Percentiles rank a stretch among this genome's conserved stretches.
phyloP scores from a whole-genome alignment of 1,140 invertebrate genomes.

The Wiebesia pumilae region DNA sequence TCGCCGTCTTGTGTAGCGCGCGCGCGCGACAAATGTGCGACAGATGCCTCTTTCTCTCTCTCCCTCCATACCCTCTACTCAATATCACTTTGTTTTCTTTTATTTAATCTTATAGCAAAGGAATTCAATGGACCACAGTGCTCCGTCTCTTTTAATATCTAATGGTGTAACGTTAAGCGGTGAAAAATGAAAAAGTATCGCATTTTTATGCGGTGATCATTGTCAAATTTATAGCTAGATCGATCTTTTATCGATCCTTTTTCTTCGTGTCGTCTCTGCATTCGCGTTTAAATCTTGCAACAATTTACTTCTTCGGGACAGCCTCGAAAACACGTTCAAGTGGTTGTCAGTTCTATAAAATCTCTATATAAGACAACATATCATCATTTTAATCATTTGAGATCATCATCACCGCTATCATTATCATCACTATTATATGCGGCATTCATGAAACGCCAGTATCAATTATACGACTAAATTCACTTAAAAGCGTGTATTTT shows the following conservation, averaged over 20 bases:
- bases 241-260: too few relatives aligned
- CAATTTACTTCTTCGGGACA: too few relatives aligned
- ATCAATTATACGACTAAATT: too few relatives aligned
- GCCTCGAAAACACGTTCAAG: too few relatives aligned
- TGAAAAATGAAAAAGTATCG: not conserved
- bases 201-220: not conserved
- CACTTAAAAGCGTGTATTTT: too few relatives aligned
- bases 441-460: too few relatives aligned
- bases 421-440: too few relatives aligned
- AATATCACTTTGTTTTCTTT: conserved; percentile 46
- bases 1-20: conserved; percentile 4
- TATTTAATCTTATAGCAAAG: conserved; percentile 21
- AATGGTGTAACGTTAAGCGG: not conserved
- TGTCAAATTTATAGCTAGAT: too few relatives aligned
- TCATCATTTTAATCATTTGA: too few relatives aligned
- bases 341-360: too few relatives aligned
- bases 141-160: conserved; percentile 19
- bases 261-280: not conserved
- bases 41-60: conserved; percentile 46
- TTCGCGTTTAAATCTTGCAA: not conserved
- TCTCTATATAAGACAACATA: too few relatives aligned
- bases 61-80: not conserved
- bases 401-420: too few relatives aligned
- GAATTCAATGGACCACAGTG: conserved; percentile 17
- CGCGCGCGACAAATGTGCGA: conserved; percentile 52